A percentile compares a stretch with the other conserved stretches of the same genome.
Conservation (phyloP, 2,797 vertebrate genomes). For the Parambassis ranga region DNA sequence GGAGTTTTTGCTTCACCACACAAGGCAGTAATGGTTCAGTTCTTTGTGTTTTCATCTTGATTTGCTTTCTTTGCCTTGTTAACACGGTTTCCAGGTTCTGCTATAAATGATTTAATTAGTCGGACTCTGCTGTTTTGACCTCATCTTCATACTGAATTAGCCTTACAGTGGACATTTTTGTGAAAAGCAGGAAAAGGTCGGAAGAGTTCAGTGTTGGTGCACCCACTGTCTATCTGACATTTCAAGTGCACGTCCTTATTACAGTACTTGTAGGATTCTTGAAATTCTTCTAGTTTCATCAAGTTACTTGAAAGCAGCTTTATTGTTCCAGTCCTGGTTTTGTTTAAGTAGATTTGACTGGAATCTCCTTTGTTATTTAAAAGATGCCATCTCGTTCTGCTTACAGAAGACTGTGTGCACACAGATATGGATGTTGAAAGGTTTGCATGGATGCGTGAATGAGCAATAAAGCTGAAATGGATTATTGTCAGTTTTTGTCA, state of each 20-base stretch:
- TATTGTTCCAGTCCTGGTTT: constrained; percentile 43
- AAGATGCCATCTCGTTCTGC: constrained; percentile 78
- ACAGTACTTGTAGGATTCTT: constrained; percentile 6
- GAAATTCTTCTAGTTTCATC: constrained; percentile 30
- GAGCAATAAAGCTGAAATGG: constrained; percentile 85
- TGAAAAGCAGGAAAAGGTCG: not conserved
- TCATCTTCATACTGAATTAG: constrained; percentile 65
- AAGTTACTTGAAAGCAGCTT: constrained; percentile 81
- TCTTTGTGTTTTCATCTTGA: constrained; percentile 7
- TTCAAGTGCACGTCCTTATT: not conserved
- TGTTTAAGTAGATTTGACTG: constrained; percentile 79
- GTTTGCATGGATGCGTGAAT: constrained; percentile 87
- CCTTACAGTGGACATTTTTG: constrained; percentile 71
- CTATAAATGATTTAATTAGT: constrained; percentile 16
- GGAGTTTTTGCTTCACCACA: no score
- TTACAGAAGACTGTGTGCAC: constrained; percentile 81
- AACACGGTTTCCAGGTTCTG: not conserved
- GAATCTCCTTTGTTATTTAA: constrained; percentile 76
- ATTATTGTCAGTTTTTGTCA: not conserved
- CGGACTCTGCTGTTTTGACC: constrained; percentile 82
- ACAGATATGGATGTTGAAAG: constrained; percentile 86
- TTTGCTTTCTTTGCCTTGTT: constrained; percentile 19
- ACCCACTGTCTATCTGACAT: constrained; percentile 3
- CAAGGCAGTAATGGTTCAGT: not conserved
- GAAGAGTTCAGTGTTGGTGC: not conserved